A percentile compares a stretch with the other conserved stretches of the same genome.
These are phyloP conservation scores for Engystomops pustulosus DNA, from an alignment of 2,113 vertebrate genomes.

Conservation along the genomic window DNA sequence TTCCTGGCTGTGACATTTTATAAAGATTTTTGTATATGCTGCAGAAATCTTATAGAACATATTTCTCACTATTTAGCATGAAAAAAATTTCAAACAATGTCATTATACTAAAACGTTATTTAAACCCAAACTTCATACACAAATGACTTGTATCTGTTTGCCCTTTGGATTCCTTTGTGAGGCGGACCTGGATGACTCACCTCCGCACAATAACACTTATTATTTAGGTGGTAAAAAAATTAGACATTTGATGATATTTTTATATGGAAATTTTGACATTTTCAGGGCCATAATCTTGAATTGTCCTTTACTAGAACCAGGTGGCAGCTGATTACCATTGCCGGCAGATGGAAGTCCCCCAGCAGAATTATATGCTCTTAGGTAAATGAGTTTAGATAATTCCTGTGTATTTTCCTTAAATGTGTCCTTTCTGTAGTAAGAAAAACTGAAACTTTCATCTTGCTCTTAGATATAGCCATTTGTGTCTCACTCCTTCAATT, in stretches of 20 bases:
- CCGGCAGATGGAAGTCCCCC: constrained; percentile 70
- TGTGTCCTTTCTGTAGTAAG: constrained; percentile 63
- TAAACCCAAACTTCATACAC: neutral
- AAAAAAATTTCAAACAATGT: no score
- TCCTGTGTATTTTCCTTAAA: constrained; percentile 59
- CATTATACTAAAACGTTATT: no score
- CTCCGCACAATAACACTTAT: constrained; percentile 21
- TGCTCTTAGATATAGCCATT: neutral
- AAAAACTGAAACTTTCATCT: constrained; percentile 57
- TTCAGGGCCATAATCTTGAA: constrained; percentile 71
- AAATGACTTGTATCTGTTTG: constrained; percentile 1
- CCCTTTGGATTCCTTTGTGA: constrained; percentile 11
- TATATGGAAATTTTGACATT: constrained; percentile 77
- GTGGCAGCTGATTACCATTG: constrained; percentile 70
- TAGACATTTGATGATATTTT: constrained; percentile 61
- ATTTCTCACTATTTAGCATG: neutral
- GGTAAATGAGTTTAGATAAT: constrained; percentile 71
- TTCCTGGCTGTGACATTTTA: no score
- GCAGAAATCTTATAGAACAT: neutral
- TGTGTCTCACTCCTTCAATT: neutral
- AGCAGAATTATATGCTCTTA: constrained; percentile 65
- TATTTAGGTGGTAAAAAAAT: constrained; percentile 7
- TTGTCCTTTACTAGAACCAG: constrained; percentile 69
- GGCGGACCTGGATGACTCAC: neutral
- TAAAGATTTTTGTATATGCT: no score